Percentiles rank a stretch among this genome's conserved stretches.
Conservation (phyloP, 2,888 invertebrate species). For the Eilema depressum region DNA sequence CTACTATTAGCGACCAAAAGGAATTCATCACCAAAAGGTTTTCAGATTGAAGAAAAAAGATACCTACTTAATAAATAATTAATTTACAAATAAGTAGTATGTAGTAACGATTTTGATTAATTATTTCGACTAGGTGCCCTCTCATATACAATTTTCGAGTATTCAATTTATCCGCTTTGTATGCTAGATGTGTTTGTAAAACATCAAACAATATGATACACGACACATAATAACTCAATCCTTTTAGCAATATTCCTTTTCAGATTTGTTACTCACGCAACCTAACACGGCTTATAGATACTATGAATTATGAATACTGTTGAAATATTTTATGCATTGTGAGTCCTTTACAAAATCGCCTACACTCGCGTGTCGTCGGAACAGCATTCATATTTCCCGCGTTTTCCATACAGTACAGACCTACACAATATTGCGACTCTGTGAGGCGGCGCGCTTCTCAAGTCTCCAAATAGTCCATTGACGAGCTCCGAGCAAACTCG, state of each 20-base stretch:
- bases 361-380: constrained; percentile 68
- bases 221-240: constrained; percentile 25
- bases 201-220: constrained; percentile 4
- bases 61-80: too few species aligned
- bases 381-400: constrained; percentile 81
- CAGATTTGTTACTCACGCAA: constrained; percentile 22
- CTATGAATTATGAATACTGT: constrained; percentile 32
- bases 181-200: neutral
- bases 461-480: constrained; percentile 85
- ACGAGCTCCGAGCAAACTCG: constrained; percentile 84
- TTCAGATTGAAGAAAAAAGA: too few species aligned
- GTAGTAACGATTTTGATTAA: too few species aligned
- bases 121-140: too few species aligned
- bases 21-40: too few species aligned
- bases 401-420: constrained; percentile 85
- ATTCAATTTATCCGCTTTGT: neutral
- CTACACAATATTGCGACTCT: constrained; percentile 83
- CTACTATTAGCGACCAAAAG: too few species aligned
- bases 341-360: constrained; percentile 71
- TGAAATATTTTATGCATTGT: constrained; percentile 48
- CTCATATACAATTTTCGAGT: neutral
- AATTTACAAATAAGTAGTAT: too few species aligned
- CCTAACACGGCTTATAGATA: constrained; percentile 20
- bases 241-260: constrained; percentile 32
- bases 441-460: constrained; percentile 75